phyloP scores from a whole-genome alignment of 2,888 invertebrate species.

The Arrhopalites spinosus region DNA sequence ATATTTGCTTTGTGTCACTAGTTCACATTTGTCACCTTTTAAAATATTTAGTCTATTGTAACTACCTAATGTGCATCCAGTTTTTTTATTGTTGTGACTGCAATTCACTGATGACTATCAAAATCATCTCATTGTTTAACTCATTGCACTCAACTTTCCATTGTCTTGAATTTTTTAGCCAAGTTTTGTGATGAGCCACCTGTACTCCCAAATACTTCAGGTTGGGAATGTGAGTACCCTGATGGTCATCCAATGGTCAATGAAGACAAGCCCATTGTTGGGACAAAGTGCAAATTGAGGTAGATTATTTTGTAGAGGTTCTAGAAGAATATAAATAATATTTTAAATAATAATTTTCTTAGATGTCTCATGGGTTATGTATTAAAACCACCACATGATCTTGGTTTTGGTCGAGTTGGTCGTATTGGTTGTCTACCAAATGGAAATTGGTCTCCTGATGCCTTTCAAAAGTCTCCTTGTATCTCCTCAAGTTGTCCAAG shows the following conservation, averaged over 20 bases:
- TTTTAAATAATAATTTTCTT: no score
- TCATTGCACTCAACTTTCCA: not conserved
- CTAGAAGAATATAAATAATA: no score
- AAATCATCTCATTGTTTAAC: not conserved
- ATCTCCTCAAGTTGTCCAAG: slow-evolving; percentile 61
- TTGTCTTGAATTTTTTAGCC: slow-evolving; percentile 44
- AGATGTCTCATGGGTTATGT: slow-evolving; percentile 51
- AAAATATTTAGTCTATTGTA: no score
- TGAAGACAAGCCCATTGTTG: slow-evolving; percentile 42
- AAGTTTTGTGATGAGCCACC: slow-evolving; percentile 54
- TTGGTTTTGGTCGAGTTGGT: slow-evolving; percentile 31
- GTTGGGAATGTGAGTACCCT: slow-evolving; percentile 54
- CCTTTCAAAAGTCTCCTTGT: slow-evolving; percentile 43
- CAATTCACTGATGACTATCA: slow-evolving; percentile 7
- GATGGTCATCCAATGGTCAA: slow-evolving; percentile 36
- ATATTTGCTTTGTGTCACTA: not conserved
- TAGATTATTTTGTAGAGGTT: no score
- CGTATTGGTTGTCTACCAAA: slow-evolving; percentile 49
- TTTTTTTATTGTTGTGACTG: not conserved
- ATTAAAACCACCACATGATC: slow-evolving; percentile 33
- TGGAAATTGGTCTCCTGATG: slow-evolving; percentile 52
- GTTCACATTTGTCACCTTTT: no score
- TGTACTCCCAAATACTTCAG: slow-evolving; percentile 45
- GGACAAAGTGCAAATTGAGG: slow-evolving; percentile 52
- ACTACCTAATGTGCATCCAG: no score